phyloP scores from a whole-genome alignment of 92 coral and sea anemone genomes.

The Epizoanthus ramosus region DNA sequence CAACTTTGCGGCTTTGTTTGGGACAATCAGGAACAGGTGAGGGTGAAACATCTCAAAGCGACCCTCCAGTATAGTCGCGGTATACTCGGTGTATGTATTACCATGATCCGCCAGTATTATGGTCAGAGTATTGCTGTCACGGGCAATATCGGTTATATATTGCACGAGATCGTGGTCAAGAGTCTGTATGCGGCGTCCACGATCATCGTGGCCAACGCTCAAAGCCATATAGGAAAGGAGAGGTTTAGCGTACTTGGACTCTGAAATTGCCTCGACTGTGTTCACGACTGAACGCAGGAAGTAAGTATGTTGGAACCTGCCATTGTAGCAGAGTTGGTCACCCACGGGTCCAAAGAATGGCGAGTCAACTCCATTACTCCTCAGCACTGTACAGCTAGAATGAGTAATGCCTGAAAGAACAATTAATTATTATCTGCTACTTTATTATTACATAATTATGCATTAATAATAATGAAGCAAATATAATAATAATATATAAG shows the following conservation, averaged over 20 bases:
- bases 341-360: constrained; percentile 74
- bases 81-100: constrained; percentile 81
- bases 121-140: constrained; percentile 66
- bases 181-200: constrained; percentile 70
- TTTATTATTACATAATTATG: too few relatives aligned
- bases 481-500: too few relatives aligned
- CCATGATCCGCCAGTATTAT: constrained; percentile 89
- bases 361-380: constrained; percentile 33
- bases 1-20: constrained; percentile 59
- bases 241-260: constrained; percentile 54
- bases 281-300: constrained; percentile 41
- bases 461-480: too few relatives aligned
- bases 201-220: constrained; percentile 82
- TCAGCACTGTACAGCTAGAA: constrained; percentile 81
- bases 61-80: constrained; percentile 58
- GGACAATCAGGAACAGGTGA: constrained; percentile 57
- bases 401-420: constrained; percentile 78
- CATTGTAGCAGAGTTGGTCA: constrained; percentile 87
- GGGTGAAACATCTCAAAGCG: constrained; percentile 81
- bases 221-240: constrained; percentile 70
- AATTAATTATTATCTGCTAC: background rate
- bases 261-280: constrained; percentile 59
- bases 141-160: constrained; percentile 57
- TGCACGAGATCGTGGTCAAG: constrained; percentile 66
- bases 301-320: constrained; percentile 82